Conservation (phyloP, 2,888 invertebrate genomes). For the Kuschelorhynchus macadamiae region DNA sequence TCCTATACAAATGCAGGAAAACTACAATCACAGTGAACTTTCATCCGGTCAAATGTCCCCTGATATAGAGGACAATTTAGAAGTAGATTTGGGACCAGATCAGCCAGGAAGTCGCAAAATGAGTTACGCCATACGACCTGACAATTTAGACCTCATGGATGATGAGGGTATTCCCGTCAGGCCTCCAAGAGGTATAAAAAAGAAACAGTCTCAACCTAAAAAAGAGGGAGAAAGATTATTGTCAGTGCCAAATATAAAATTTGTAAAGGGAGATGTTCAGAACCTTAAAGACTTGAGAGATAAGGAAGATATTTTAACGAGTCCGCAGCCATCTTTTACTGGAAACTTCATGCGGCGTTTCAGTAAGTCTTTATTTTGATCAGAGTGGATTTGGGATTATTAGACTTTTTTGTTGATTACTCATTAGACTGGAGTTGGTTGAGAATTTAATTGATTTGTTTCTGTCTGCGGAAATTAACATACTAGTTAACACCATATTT, state of each 20-base stretch:
- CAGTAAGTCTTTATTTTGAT: constrained; percentile 79
- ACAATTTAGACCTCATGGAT: constrained; percentile 75
- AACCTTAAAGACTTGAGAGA: constrained; percentile 73
- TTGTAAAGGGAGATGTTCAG: constrained; percentile 71
- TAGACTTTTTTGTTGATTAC: constrained; percentile 14
- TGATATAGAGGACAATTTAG: constrained; percentile 56
- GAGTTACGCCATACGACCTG: constrained; percentile 71
- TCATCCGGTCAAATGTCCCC: constrained; percentile 61
- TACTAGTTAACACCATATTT: no score
- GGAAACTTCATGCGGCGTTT: constrained; percentile 86
- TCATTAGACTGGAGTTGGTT: constrained; percentile 37
- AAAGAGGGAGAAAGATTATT: constrained; percentile 77
- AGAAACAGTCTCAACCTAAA: constrained; percentile 62
- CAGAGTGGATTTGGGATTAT: constrained; percentile 24
- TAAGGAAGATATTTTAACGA: constrained; percentile 66
- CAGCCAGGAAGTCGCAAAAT: constrained; percentile 53
- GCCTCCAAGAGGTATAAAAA: constrained; percentile 71
- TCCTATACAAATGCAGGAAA: constrained; percentile 28
- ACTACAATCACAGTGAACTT: constrained; percentile 30
- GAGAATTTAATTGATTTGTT: constrained; percentile 9
- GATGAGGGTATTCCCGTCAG: constrained; percentile 71
- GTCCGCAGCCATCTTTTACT: constrained; percentile 74
- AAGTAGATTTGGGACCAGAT: constrained; percentile 60
- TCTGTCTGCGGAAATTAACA: constrained; percentile 14
- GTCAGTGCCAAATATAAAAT: constrained; percentile 84